Percentiles rank a stretch among this genome's conserved stretches.
Conservation (phyloP, 2,797 vertebrate genomes). For the Aeoliscus strigatus region DNA sequence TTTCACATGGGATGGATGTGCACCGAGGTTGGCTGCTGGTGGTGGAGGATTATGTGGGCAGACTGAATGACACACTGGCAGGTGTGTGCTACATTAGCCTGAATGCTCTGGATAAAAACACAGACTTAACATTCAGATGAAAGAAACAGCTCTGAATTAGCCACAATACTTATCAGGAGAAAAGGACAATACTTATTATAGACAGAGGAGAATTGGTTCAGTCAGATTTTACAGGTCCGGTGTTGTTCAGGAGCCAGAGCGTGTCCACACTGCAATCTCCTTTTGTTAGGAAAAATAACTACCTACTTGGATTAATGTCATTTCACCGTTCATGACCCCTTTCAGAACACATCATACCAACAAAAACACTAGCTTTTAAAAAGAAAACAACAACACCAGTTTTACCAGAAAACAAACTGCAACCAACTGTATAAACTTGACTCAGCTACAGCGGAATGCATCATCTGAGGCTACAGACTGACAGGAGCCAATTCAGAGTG, state of each 20-base stretch:
- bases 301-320: conserved; percentile 29
- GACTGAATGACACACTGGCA: conserved; percentile 53
- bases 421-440: conserved; percentile 76
- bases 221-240: too few relatives aligned
- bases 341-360: conserved; percentile 62
- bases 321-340: conserved; percentile 39
- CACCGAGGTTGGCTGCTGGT: too few relatives aligned
- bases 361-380: conserved; percentile 50
- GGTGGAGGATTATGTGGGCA: too few relatives aligned
- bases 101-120: conserved; percentile 57
- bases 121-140: conserved; percentile 40
- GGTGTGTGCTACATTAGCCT: conserved; percentile 71
- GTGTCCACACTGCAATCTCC: conserved; percentile 35
- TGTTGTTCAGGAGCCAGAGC: conserved; percentile 41
- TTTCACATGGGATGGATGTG: too few relatives aligned
- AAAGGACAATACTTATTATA: conserved; percentile 64
- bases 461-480: conserved; percentile 83
- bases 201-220: too few relatives aligned
- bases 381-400: conserved; percentile 76
- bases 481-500: too few relatives aligned
- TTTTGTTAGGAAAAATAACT: conserved; percentile 22
- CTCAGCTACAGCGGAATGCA: conserved; percentile 94
- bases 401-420: conserved; percentile 74
- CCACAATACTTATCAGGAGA: conserved; percentile 58
- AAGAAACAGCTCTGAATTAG: conserved; percentile 34